Conservation (phyloP, 2,113 vertebrate genomes). For the Daboia siamensis region DNA sequence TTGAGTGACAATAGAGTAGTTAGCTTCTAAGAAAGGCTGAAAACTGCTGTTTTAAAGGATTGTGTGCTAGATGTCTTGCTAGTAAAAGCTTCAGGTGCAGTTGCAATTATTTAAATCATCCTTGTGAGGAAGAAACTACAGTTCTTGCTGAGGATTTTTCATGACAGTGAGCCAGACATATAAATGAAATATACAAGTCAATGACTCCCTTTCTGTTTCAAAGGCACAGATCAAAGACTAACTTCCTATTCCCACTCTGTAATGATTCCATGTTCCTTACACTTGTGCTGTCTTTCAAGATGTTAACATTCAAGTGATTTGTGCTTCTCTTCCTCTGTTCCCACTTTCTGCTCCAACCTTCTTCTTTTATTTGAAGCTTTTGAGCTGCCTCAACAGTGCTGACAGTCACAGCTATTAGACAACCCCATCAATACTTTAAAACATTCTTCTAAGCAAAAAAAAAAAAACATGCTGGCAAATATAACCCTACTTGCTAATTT, state of each 20-base stretch:
- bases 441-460: slow-evolving; percentile 35
- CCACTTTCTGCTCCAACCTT: background rate
- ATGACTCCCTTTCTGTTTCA: background rate
- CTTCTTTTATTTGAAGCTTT: slow-evolving; percentile 34
- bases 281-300: background rate
- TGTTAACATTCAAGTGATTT: background rate
- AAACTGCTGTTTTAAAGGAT: background rate
- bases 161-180: background rate
- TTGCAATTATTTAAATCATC: background rate
- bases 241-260: background rate
- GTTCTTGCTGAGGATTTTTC: background rate
- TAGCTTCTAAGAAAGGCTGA: background rate
- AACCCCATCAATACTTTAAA: slow-evolving; percentile 45
- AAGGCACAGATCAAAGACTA: slow-evolving; percentile 15
- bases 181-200: background rate
- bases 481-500: slow-evolving; percentile 55
- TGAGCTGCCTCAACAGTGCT: slow-evolving; percentile 15
- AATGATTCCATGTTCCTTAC: slow-evolving; percentile 34
- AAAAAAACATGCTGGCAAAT: slow-evolving; percentile 45
- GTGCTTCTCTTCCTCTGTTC: slow-evolving; percentile 6
- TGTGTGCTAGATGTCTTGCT: background rate
- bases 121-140: background rate
- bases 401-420: slow-evolving; percentile 42
- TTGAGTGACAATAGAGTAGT: background rate
- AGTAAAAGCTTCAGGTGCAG: background rate